A percentile compares a stretch with the other conserved stretches of the same genome.
These are phyloP conservation scores for Holacanthella duospinosa DNA, from an alignment of 2,888 invertebrate species.

Conservation along the genomic window DNA sequence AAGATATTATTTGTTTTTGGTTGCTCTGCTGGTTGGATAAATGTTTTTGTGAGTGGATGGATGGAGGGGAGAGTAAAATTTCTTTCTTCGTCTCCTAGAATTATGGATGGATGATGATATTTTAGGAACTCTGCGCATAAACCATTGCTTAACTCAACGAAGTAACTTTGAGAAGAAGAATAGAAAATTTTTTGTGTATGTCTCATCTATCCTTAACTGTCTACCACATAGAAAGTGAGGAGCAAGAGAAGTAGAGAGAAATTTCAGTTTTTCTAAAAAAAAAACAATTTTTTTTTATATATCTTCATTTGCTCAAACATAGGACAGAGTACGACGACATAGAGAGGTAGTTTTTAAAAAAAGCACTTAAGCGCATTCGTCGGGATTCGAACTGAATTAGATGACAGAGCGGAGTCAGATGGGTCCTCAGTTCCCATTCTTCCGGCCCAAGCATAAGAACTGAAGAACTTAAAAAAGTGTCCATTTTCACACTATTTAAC, in stretches of 20 bases:
- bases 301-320: neutral
- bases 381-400: neutral
- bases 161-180: neutral
- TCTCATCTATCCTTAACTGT: neutral
- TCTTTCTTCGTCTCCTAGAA: neutral
- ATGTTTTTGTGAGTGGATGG: neutral
- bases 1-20: too few species aligned
- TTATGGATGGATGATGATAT: constrained; percentile 1
- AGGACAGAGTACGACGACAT: neutral
- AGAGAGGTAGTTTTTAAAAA: constrained; percentile 1
- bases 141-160: neutral
- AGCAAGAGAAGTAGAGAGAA: neutral
- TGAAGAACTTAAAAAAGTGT: neutral
- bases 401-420: constrained; percentile 6
- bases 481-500: too few species aligned
- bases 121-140: constrained; percentile 3
- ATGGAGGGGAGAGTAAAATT: neutral
- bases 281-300: neutral
- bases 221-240: neutral
- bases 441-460: too few species aligned
- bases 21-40: neutral
- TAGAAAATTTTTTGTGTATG: neutral
- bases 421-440: constrained; percentile 3
- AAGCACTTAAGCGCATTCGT: constrained; percentile 6
- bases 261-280: neutral